Evolutionary conservation across 2,888 invertebrate genomes (phyloP), one percentile per base, ranked within the genome.

Genomic region (Griposia aprilina): DNA sequence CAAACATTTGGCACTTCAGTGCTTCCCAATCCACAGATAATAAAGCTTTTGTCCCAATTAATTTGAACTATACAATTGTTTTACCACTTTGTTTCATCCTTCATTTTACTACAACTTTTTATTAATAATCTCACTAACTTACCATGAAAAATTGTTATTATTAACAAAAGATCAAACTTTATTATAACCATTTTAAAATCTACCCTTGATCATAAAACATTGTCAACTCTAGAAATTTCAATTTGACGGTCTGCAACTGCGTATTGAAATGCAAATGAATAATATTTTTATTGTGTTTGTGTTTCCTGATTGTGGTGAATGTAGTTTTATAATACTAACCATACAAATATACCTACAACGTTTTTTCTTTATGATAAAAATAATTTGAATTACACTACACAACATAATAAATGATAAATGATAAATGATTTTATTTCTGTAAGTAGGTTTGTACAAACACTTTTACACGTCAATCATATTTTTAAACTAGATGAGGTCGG

Each of bases 131-230:
- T 36, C 36, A 78, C 11, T 23, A 17, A 63, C 80, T 81, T 84
- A 81, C 80, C 80, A 23, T 60, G 48, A 55, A 79, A 70, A n/a
- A 65, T 20, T n/a, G 55, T 50, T 20, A 83, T 30, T 48, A 81
- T 59, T 48, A 81, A 66, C 4, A 70, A 23, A 4, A 83, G 15
- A 55, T 66, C 20, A 52, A 65, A 68, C 6, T 63, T 68, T 41
- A 63, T 57, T 62, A n/a, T 7, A 65, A 60, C 26, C 80, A 83
- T 81, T 81, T 80, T 83, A 36, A 66, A 59, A 80, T 36, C 80
- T 69, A 69, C 15, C 80, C n/a, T 81, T 81, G 59, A 48, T 83
- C 83, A 65, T 59, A 78, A 65, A 68, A 78, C 84, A 79, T 79
- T 70, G 17, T 70, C 26, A 70, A 79, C 36, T 78, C 55, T 48